Conservation (phyloP, 2,888 invertebrate species). For the Hoplodrina ambigua region DNA sequence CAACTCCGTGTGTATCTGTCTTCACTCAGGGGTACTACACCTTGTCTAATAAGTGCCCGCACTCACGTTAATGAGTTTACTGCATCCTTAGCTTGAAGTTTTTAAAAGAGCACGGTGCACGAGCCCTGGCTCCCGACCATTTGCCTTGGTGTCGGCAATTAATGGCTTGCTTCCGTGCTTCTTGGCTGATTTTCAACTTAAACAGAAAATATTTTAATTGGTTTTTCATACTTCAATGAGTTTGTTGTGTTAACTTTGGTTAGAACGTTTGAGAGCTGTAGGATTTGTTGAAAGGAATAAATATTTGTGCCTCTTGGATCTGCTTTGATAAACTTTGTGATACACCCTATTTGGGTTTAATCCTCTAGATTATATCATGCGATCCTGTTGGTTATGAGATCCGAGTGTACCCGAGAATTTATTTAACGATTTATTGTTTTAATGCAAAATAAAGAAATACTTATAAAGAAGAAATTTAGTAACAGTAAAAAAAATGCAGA, state of each 20-base stretch:
- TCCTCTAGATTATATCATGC: conserved; percentile 21
- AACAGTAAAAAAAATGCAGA: too few species aligned
- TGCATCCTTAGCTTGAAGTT: conserved; percentile 81
- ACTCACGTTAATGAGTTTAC: conserved; percentile 87
- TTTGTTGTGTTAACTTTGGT: conserved; percentile 62
- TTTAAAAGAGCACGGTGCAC: conserved; percentile 80
- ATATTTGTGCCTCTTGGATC: conserved; percentile 52
- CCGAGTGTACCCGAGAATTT: not conserved
- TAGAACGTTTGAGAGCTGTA: conserved; percentile 52
- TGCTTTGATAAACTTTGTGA: conserved; percentile 49
- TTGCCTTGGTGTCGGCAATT: conserved; percentile 79
- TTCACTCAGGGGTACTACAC: conserved; percentile 67
- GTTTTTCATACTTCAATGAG: conserved; percentile 64
- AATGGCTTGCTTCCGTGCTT: conserved; percentile 71
- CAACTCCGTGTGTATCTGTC: conserved; percentile 53
- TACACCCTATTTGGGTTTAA: conserved; percentile 30
- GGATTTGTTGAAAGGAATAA: conserved; percentile 46
- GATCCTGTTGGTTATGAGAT: conserved; percentile 8
- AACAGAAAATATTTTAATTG: conserved; percentile 72
- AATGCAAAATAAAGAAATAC: too few species aligned
- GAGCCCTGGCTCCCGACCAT: conserved; percentile 75
- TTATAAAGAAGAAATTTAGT: too few species aligned
- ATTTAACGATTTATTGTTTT: not conserved
- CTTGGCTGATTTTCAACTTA: conserved; percentile 66
- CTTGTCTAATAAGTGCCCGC: conserved; percentile 82